phyloP scores from a whole-genome alignment of 2,888 invertebrate species.

The Hydrotaea diabolus region DNA sequence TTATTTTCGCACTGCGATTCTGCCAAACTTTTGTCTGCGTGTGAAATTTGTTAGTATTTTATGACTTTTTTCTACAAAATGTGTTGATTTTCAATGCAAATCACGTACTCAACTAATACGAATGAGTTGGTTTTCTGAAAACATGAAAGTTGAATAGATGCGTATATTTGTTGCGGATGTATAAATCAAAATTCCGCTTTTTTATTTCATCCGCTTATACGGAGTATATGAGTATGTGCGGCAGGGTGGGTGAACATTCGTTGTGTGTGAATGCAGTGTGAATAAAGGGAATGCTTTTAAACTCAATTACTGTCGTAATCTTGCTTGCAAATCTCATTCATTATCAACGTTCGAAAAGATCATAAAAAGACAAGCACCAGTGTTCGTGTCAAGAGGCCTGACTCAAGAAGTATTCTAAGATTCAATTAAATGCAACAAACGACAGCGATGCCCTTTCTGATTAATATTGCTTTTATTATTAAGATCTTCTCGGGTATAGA shows the following conservation, averaged over 20 bases:
- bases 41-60: constrained; percentile 10
- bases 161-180: constrained; percentile 29
- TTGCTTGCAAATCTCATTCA: neutral
- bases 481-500: too few species aligned
- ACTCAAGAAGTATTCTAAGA: too few species aligned
- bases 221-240: neutral
- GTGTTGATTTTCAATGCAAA: constrained; percentile 43
- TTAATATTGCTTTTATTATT: too few species aligned
- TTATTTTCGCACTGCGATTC: neutral
- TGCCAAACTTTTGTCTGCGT: neutral
- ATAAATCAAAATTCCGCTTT: constrained; percentile 26
- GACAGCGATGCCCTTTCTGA: too few species aligned
- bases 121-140: constrained; percentile 37
- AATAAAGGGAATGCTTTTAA: neutral
- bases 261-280: neutral
- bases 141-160: constrained; percentile 19
- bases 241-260: neutral
- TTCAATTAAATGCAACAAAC: too few species aligned
- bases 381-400: neutral
- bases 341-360: neutral
- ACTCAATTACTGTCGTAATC: neutral
- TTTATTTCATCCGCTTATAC: neutral
- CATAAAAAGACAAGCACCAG: neutral
- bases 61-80: constrained; percentile 5
- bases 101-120: constrained; percentile 50